Base-by-base conservation (phyloP, 1,140 invertebrate species). In the Leptinotarsa defecta region DNA sequence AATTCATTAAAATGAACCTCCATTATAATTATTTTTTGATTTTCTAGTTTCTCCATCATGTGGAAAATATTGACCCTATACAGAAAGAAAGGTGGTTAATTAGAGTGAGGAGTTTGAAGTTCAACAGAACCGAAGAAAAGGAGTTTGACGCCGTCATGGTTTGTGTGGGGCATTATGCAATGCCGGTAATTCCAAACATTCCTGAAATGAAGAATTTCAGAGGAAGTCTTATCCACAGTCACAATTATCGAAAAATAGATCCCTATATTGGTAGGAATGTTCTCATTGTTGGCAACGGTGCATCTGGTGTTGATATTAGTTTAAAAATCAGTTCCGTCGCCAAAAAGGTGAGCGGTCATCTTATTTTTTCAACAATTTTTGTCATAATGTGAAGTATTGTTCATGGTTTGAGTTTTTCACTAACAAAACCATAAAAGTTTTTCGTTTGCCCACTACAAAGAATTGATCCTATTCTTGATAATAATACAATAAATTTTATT, bases 261-360 rank as follows among this genome's bases (percentile, higher is more conserved):
- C 57, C 76, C 27, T 93, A 88, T 83, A 76, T 78, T 22, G 86
- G 83, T 13, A 88, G 91, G 83, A 88, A 70, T 61, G 90, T 94
- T 1, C 84, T 93, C 13, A 83, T 94, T 75, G 83, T 94, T 68
- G 93, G 93, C 34, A 90, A 88, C 61, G 89, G 89, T 20, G 85
- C 90, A 61, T 94, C 93, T 2, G 93, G 91, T 4, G 84, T 89
- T 63, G 93, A 95, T 82, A 92, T 94, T 69, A 62, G 71, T 13
- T 74, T 64, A 48, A 57, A 71, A 20, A 64, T 78, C 48, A 48
- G 65, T 19, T 22, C 73, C 76, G 76, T 78, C 20, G 79, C 81
- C 48, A 71, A 81, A 20, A 78, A 77, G 69, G 81, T 82, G 75
- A 69, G 27, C 27, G 27, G 27, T 34, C 27, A 34, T 34, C 27